phyloP scores from a whole-genome alignment of 2,113 vertebrate genomes.

The Planiliza haematocheilus region DNA sequence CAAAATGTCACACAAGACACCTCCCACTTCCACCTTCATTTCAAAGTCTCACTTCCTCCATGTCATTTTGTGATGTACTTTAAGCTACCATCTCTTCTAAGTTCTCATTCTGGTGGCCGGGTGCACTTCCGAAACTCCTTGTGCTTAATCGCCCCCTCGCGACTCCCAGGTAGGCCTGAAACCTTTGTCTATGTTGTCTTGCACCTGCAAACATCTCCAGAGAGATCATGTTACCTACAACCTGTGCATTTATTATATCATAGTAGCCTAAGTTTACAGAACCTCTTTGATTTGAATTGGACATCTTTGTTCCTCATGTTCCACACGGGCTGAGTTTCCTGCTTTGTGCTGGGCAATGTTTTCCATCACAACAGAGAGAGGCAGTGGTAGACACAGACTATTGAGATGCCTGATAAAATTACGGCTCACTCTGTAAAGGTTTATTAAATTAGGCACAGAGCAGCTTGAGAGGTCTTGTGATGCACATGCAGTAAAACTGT shows the following conservation, averaged over 20 bases:
- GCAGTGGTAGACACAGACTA: slow-evolving; percentile 23
- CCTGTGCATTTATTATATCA: neutral
- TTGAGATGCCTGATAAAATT: slow-evolving; percentile 72
- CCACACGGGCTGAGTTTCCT: slow-evolving; percentile 17
- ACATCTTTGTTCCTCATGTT: slow-evolving; percentile 2
- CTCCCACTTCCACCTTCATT: slow-evolving; percentile 80
- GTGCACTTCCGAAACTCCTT: slow-evolving; percentile 47
- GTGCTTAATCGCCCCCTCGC: slow-evolving; percentile 41
- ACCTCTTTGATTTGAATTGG: neutral
- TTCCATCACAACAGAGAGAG: slow-evolving; percentile 38
- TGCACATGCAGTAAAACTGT: slow-evolving; percentile 59
- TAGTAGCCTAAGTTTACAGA: neutral
- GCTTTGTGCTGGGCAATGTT: slow-evolving; percentile 20
- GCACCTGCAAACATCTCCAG: neutral
- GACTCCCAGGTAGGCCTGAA: slow-evolving; percentile 75
- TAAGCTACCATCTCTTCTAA: slow-evolving; percentile 44
- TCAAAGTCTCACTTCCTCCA: slow-evolving; percentile 82
- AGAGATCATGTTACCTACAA: neutral
- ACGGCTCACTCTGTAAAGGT: slow-evolving; percentile 56
- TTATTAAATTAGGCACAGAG: slow-evolving; percentile 70
- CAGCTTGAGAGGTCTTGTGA: slow-evolving; percentile 71
- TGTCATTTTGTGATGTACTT: slow-evolving; percentile 64
- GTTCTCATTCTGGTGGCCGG: slow-evolving; percentile 64
- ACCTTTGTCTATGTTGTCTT: neutral
- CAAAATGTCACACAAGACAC: slow-evolving; percentile 51